phyloP scores from a whole-genome alignment of 2,797 vertebrate genomes.

The Zalophus californianus region DNA sequence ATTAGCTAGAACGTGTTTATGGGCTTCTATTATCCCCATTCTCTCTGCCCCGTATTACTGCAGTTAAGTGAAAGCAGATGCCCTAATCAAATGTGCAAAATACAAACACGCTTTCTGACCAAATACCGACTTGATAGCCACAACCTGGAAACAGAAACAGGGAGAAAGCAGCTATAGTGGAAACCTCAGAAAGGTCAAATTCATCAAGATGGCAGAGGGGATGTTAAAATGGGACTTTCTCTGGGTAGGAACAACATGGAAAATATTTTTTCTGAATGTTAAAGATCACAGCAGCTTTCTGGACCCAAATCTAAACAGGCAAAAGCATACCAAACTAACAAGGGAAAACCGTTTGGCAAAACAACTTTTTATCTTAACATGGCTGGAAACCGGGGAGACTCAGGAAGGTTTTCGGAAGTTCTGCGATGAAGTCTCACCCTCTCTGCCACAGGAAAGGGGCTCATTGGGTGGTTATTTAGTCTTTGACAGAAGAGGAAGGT shows the following conservation, averaged over 20 bases:
- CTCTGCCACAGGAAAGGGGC: neutral
- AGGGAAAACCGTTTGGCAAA: neutral
- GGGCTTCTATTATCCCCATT: neutral
- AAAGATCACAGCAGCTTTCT: constrained; percentile 37
- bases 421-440: neutral
- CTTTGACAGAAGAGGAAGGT: neutral
- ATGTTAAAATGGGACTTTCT: neutral
- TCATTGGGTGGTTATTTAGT: neutral
- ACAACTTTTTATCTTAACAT: constrained; percentile 45
- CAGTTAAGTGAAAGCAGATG: constrained; percentile 2
- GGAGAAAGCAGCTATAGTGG: neutral
- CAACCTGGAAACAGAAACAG: constrained; percentile 3
- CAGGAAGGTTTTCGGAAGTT: neutral
- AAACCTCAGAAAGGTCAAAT: constrained; percentile 16
- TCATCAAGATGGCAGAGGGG: neutral
- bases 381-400: neutral
- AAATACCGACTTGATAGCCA: neutral
- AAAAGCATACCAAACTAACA: neutral
- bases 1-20: neutral
- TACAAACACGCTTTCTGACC: neutral
- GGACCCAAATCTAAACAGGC: constrained; percentile 55
- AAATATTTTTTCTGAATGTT: constrained; percentile 34
- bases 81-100: constrained; percentile 25
- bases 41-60: constrained; percentile 1
- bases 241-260: constrained; percentile 17